Base-by-base conservation (phyloP, 2,888 invertebrate species). In the Agrochola macilenta region DNA sequence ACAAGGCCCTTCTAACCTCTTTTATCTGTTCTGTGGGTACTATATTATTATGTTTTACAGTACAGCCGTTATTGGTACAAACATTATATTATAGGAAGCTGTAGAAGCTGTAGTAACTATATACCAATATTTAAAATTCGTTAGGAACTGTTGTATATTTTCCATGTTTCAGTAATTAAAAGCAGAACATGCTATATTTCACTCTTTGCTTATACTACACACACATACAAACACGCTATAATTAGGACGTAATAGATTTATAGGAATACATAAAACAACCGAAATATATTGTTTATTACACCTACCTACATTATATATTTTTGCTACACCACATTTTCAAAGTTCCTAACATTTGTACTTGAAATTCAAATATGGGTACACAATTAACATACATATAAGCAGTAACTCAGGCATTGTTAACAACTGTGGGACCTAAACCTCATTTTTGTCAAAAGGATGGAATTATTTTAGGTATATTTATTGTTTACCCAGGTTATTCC, bases 161-260 rank as follows among this genome's bases (percentile, higher is more conserved):
- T 77, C 58, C 35, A 74, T 63, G 74, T 74, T 80, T 72, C 58
- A 65, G 72, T 85, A 78, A 83, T 78, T 75, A 72, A 83, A 83
- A 81, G 66, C 82, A 73, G 82, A 75, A 74, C 78, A 66, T 64
- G 72, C 30, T 64, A 65, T 73, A 72, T 52, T 72, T 76, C 54
- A 73, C 46, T 74, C 26, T 57, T 69, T 74, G 77, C 63, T 70
- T 75, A 74, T 60, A 54, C 23, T 63, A 46, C 26, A 64, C n/a
- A 74, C 65, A 77, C 58, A 60, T 46, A 73, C 74, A 71, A 70
- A 74, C 20, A 35, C 20, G 65, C 58, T 74, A 46, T 73, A 78
- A 64, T 73, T 85, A 76, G 73, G 46, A 39, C 17, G 61, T 64
- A 60, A 64, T 58, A 80, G 43, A 80, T 79, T 79, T 79, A 79